Percentiles rank a stretch among this genome's conserved stretches.
Evolutionary conservation across 1,140 invertebrate genomes (phyloP).

Genomic region (Tetramorium simillimum): DNA sequence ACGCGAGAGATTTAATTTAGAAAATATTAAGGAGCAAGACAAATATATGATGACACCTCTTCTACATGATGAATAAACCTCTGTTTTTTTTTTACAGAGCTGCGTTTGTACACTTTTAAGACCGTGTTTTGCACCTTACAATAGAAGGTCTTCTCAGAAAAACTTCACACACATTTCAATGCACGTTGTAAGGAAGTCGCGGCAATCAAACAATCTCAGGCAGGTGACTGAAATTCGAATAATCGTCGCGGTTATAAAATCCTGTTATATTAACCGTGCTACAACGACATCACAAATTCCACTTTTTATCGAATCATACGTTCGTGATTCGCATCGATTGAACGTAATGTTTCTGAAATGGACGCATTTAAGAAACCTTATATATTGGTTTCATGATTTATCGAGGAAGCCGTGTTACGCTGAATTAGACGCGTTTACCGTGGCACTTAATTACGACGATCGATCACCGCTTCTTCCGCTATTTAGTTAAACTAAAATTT

Average conservation of each 20-base stretch:
- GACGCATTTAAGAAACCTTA: conserved; percentile 4
- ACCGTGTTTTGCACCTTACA: not conserved
- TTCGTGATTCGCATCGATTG: not conserved
- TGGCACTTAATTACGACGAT: conserved; percentile 45
- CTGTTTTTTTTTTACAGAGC: not conserved
- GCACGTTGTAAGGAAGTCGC: not conserved
- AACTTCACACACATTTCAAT: not conserved
- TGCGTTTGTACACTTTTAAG: not conserved
- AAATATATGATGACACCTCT: not conserved
- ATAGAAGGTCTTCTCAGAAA: not conserved
- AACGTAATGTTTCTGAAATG: not conserved
- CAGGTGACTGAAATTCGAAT: not conserved
- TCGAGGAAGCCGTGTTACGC: conserved; percentile 14
- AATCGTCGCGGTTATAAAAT: not conserved
- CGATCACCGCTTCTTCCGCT: conserved; percentile 19
- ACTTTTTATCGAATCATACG: too few species aligned
- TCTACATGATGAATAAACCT: not conserved
- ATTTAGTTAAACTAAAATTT: conserved; percentile 7
- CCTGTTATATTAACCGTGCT: not conserved
- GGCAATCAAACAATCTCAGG: not conserved
- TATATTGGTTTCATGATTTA: conserved; percentile 14
- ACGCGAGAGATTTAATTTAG: not conserved
- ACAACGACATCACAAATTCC: not conserved
- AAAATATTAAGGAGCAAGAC: not conserved
- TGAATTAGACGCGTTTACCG: conserved; percentile 31